Base-by-base conservation (phyloP, 2,888 invertebrate genomes). In the Heliconius cydno region DNA sequence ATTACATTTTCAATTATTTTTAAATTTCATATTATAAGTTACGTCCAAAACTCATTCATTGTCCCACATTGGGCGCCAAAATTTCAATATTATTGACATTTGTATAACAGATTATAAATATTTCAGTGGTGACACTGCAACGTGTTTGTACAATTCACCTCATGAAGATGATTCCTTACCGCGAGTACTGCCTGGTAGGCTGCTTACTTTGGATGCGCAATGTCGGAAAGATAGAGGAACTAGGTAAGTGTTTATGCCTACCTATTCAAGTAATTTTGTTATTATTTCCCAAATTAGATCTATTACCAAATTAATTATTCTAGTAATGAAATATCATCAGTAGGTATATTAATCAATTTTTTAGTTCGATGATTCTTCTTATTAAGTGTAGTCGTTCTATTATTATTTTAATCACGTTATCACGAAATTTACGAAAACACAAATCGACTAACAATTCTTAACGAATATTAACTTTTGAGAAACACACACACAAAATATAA, bases 191-290 rank as follows among this genome's bases (percentile, higher is more conserved):
- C 98, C 98, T 1, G 98, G 98, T 79, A 97, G 98, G 86, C 92
- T 99, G 84, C 95, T 99, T 80, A 97, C 98, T 12, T 94, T 99
- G 86, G 98, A 99, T 91, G 98, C 98, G 52, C 98, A 99, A 90
- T 99, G 98, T 92, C 96, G 98, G 84, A 97, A 98, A 88, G 98
- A 99, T 92, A 96, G 98, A 86, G 98, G 98, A 88, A 98, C 98
- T 67, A 98, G 97, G 92, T 94, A 84, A 85, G 81, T 73, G 28
- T 30, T 30, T 30, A 6, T 9, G 9, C 2, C 9, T n/a, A 6
- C 3, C n/a, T 60, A 5, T 1, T n/a, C 6, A 19, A 19, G 3
- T 52, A 52, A 60, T 60, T 22, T 60, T n/a, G 12, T 10, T 60
- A n/a, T n/a, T n/a, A n/a, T 60, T 10, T n/a, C 9, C 60, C 3